phyloP scores from a whole-genome alignment of 2,113 vertebrate genomes.

The Emberiza fucata region DNA sequence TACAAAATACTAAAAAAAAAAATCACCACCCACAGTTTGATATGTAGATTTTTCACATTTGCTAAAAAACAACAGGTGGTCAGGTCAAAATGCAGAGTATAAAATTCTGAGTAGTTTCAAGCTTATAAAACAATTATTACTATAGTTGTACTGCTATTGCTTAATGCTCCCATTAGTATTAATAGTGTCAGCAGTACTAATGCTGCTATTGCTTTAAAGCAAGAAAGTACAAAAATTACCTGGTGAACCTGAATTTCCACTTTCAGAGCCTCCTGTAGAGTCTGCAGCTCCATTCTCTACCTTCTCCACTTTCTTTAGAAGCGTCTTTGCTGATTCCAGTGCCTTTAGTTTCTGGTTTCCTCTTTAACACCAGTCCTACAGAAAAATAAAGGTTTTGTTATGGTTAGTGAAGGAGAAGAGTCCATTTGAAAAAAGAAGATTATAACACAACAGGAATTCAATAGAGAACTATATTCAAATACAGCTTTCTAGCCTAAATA shows the following conservation, averaged over 20 bases:
- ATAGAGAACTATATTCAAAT: background rate
- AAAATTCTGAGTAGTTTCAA: background rate
- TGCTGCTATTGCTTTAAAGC: background rate
- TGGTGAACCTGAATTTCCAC: constrained; percentile 99
- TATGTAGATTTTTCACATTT: background rate
- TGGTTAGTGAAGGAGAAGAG: background rate
- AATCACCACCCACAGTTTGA: background rate
- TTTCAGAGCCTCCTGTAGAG: constrained; percentile 98
- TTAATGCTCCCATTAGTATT: background rate
- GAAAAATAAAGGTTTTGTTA: constrained; percentile 41
- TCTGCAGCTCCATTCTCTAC: constrained; percentile 98
- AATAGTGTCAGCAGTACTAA: background rate
- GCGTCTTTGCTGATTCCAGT: constrained; percentile 69
- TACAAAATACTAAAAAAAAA: background rate
- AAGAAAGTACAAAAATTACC: constrained; percentile 72
- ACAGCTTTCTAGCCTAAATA: background rate
- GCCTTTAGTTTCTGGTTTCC: constrained; percentile 66
- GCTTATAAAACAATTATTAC: background rate
- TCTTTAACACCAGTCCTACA: constrained; percentile 65
- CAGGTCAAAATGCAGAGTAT: background rate
- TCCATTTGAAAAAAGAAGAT: background rate
- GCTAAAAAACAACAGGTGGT: constrained; percentile 28
- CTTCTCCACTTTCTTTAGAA: constrained; percentile 76
- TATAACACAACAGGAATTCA: background rate
- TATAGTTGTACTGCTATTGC: background rate